Base-by-base conservation (phyloP, 2,797 vertebrate species). In the Chromis chromis region DNA sequence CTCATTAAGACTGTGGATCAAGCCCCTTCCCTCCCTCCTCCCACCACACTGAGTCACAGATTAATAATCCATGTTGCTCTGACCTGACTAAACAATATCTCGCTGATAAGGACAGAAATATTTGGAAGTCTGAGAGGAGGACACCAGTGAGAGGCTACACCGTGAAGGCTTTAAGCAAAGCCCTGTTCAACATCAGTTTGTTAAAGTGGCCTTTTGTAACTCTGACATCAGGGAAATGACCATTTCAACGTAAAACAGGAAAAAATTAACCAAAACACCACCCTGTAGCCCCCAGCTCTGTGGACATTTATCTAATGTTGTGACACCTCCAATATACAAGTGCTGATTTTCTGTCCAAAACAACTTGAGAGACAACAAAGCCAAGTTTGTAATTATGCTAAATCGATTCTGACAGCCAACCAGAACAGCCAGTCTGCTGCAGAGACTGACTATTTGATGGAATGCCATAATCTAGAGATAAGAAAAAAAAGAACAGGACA, bases 401-500 rank as follows among this genome's bases (percentile, higher is more conserved):
- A 57, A 36, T 16, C 31, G 73, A 84, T 78, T 71, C n/a, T 56
- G 84, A 84, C 78, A 76, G 50, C 46, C 7, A n/a, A 65, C 66
- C 50, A 52, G n/a, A 83, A 71, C 53, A 84, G 78, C 40, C 85
- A 70, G 90, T 89, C 91, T 83, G 65, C 90, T 91, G 87, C 90
- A 92, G 89, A 89, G 85, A 91, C 90, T 14, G 79, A 88, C 82
- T 22, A 0, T 62, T 10, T 48, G 79, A 84, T 65, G 50, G 48
- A 54, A 69, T 19, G 56, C 36, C 87, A 85, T 21, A 82, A 83
- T 13, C 73, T 74, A 75, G 62, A 60, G 8, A 58, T 8, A 53
- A 22, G 17, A 31, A 36, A 78, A n/a, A 65, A 64, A 5, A 56
- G n/a, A 83, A 64, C 31, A 42, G 40, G 21, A 12, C 16, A 40